Evolutionary conservation across 2,888 invertebrate species (phyloP), one percentile per base, ranked within the genome.

Genomic region (Athalia rosae): DNA sequence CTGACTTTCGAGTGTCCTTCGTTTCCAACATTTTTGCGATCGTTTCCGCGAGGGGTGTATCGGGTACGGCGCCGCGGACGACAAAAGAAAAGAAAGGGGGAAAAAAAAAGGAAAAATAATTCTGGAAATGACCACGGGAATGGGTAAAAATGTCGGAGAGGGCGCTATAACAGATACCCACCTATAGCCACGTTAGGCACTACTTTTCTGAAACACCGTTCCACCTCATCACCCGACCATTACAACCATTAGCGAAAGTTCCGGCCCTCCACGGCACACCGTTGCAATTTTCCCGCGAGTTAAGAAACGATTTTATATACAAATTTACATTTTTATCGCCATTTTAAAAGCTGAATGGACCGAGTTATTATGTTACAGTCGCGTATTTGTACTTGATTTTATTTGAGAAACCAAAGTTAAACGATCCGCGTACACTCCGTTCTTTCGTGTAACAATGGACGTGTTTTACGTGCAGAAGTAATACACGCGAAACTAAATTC

Each of bases 231-330:
- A 53, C 28, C 28, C 53, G 9, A 53, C 69, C 69, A 67, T 67
- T 67, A 67, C 67, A 67, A 53, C 67, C 67, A 69, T 69, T 69
- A 69, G 69, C 69, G 69, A n/a, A n/a, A 53, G 69, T 69, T 69
- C 69, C 69, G 69, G 69, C 41, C 53, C 56, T 69, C 69, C 13
- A 9, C 48, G 56, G 69, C 69, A 69, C 69, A 53, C 69, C 69
- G 28, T 28, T 28, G 69, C 69, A 69, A 53, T 69, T 69, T 69
- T 69, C 69, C 69, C 53, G 53, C 69, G 69, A 69, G 69, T 69
- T 53, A 53, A 69, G 53, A 53, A 69, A 69, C 69, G 41, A 28
- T 66, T 66, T 66, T 66, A 66, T 6, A 53, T 53, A 11, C 53
- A n/a, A 11, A 53, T 69, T 69, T 69, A 69, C 69, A 69, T 69